Conservation (phyloP, 2,888 invertebrate genomes). For the Oscheius sp. region DNA sequence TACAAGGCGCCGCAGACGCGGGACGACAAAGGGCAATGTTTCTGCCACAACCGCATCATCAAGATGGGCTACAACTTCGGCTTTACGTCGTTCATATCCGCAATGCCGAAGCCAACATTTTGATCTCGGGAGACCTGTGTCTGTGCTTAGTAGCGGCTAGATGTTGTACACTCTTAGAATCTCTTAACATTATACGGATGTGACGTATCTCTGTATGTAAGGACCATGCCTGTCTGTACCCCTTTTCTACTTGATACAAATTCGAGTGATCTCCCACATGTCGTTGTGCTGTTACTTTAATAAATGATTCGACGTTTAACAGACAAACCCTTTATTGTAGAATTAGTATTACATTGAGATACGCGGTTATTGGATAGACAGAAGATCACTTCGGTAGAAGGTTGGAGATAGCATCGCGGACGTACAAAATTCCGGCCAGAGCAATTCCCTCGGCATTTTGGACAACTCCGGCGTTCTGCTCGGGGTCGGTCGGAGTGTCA, state of each 20-base stretch:
- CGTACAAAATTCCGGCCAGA: too few relatives aligned
- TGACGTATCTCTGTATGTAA: conserved; percentile 31
- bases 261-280: conserved; percentile 20
- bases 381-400: too few relatives aligned
- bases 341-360: too few relatives aligned
- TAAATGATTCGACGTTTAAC: not conserved
- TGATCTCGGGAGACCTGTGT: not conserved
- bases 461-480: too few relatives aligned
- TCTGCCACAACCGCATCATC: conserved; percentile 29
- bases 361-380: too few relatives aligned
- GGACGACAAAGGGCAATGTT: conserved; percentile 33
- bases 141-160: conserved; percentile 22
- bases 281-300: not conserved
- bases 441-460: too few relatives aligned
- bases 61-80: conserved; percentile 31
- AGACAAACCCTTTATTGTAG: too few relatives aligned
- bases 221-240: not conserved
- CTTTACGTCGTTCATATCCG: conserved; percentile 29
- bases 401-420: too few relatives aligned
- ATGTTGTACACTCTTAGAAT: conserved; percentile 13
- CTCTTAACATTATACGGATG: conserved; percentile 28
- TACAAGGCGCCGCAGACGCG: conserved; percentile 6
- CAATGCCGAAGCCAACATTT: conserved; percentile 31
- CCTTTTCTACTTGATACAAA: conserved; percentile 9
- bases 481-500: too few relatives aligned